These are phyloP conservation scores for Caenorhabditis tropicalis DNA, from an alignment of 1,140 invertebrate genomes.

Conservation along the genomic window DNA sequence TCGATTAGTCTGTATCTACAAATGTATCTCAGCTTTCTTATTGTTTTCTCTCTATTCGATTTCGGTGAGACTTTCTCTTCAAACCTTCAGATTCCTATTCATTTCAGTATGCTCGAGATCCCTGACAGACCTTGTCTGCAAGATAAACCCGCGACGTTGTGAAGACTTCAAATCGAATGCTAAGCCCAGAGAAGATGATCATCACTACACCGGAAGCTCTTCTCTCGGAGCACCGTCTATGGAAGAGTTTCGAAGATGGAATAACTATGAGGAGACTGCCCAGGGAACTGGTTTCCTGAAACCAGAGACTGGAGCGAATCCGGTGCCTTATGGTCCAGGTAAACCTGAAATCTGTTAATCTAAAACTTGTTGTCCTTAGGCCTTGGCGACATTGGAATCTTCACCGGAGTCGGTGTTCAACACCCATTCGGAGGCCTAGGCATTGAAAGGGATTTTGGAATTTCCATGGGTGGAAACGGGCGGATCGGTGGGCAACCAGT, in stretches of 20 bases:
- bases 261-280: not conserved
- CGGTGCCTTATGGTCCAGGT: constrained; percentile 8
- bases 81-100: not conserved
- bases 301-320: not conserved
- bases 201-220: not conserved
- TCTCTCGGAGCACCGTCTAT: not conserved
- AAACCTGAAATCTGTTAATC: not conserved
- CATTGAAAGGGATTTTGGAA: constrained; percentile 4
- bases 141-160: not conserved
- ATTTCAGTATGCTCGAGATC: not conserved
- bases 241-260: constrained; percentile 1
- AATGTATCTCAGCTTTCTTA: too few species aligned
- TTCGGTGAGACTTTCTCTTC: too few species aligned
- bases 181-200: not conserved
- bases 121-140: not conserved
- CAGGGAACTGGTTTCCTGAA: constrained; percentile 1
- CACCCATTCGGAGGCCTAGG: constrained; percentile 1
- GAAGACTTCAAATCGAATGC: not conserved
- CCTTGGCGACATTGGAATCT: constrained; percentile 15
- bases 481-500: not conserved
- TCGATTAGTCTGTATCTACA: too few species aligned
- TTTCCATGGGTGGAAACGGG: constrained; percentile 5
- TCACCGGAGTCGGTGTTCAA: constrained; percentile 9
- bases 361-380: not conserved
- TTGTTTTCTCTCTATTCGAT: too few species aligned